A percentile compares a stretch with the other conserved stretches of the same genome.
These are phyloP conservation scores for Xylocampa areola DNA, from an alignment of 2,888 invertebrate species.

Conservation along the genomic window DNA sequence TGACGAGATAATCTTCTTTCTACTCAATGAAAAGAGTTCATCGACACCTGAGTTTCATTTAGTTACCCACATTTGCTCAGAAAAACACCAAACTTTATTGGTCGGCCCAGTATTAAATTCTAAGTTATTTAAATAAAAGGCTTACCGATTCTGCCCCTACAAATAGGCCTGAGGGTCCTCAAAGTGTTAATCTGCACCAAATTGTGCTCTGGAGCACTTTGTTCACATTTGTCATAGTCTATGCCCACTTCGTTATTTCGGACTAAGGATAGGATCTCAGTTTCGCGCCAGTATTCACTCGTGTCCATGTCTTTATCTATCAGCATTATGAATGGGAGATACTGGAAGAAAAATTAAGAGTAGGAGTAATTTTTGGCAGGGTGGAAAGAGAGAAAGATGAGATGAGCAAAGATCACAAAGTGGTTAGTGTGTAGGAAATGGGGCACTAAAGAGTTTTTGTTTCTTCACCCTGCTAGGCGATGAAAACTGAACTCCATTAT, in stretches of 20 bases:
- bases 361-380: neutral
- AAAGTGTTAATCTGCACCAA: conserved; percentile 69
- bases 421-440: no score
- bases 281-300: conserved; percentile 84
- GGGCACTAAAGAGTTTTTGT: no score
- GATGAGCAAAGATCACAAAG: no score
- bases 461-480: no score
- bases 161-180: conserved; percentile 77
- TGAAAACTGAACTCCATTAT: no score
- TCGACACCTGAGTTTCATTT: no score
- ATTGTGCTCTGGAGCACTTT: conserved; percentile 48
- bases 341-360: conserved; percentile 64
- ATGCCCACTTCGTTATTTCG: conserved; percentile 69
- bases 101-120: no score
- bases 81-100: no score
- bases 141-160: conserved; percentile 75
- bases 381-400: no score
- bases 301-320: conserved; percentile 77
- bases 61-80: no score
- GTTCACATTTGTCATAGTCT: conserved; percentile 77
- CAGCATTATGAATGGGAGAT: conserved; percentile 78
- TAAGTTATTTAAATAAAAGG: neutral
- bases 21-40: no score
- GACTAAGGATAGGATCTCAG: conserved; percentile 79
- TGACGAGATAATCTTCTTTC: no score